Base-by-base conservation (phyloP, 2,888 invertebrate genomes). In the Macrosoma leucophasiata region DNA sequence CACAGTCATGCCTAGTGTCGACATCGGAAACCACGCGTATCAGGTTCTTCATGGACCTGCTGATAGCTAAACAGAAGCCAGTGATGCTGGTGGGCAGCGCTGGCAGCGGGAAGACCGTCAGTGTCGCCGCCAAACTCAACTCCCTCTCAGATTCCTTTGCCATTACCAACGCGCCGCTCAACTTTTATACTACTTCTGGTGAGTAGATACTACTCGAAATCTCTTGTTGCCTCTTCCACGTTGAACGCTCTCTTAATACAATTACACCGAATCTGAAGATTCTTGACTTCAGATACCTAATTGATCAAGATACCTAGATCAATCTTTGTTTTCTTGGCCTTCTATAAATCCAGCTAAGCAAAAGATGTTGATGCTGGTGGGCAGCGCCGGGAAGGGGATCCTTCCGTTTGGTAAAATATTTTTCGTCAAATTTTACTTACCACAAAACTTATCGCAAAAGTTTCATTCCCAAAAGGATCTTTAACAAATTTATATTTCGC, bases 141-240 rank as follows among this genome's bases (percentile, higher is more conserved):
- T 73, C 86, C 0, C 66, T 97, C 17, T 82, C 92, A 0, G 92
- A 94, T 5, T 90, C 90, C 21, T 97, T 90, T 65, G 90, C 91
- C 14, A 86, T 96, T 4, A 91, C 93, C 4, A 96, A 95, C 72
- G 95, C 95, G 8, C 95, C 97, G 0, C 93, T 97, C 64, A 97
- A 97, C 78, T 97, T 95, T 67, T 97, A 97, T 64, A 97, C 97
- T 0, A 94, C 95, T 0, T 96, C 96, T 20, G 89, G 89, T 89
- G 53, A 55, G 52, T 41, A 22, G 13, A n/a, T 8, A 10, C 10
- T 15, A 8, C 13, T 37, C n/a, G n/a, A n/a, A n/a, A n/a, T n/a
- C n/a, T n/a, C n/a, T n/a, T n/a, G n/a, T n/a, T n/a, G n/a, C n/a
- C n/a, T n/a, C n/a, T n/a, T n/a, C n/a, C n/a, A n/a, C n/a, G n/a